A percentile compares a stretch with the other conserved stretches of the same genome.
Evolutionary conservation across 1,140 invertebrate genomes (phyloP).

Genomic region (Drosophila nannoptera): DNA sequence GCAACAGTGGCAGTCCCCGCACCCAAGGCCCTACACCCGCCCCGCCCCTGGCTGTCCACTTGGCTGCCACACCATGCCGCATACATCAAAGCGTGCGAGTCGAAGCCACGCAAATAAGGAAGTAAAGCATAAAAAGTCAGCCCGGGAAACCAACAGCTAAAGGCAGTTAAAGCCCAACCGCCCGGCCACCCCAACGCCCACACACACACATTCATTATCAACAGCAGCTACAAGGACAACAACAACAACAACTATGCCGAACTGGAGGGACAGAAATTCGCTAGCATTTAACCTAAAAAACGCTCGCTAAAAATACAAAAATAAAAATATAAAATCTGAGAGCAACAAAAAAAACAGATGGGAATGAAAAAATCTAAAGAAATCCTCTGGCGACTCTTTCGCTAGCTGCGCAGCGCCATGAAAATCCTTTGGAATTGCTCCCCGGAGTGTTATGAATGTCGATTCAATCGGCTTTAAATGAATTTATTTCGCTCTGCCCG

Average conservation of each 20-base stretch:
- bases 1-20: not conserved
- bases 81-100: constrained; percentile 75
- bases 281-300: constrained; percentile 67
- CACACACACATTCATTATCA: constrained; percentile 73
- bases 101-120: constrained; percentile 68
- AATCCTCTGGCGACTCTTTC: constrained; percentile 71
- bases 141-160: constrained; percentile 33
- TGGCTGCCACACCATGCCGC: constrained; percentile 65
- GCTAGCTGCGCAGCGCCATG: constrained; percentile 65
- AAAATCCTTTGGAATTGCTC: constrained; percentile 79
- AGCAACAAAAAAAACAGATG: constrained; percentile 46
- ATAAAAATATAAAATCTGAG: not conserved
- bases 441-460: constrained; percentile 79
- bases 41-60: constrained; percentile 48
- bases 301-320: constrained; percentile 7
- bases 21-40: constrained; percentile 2
- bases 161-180: constrained; percentile 11
- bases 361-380: constrained; percentile 68
- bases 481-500: constrained; percentile 70
- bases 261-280: constrained; percentile 58
- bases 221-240: constrained; percentile 59
- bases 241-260: constrained; percentile 40
- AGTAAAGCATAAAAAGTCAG: constrained; percentile 74
- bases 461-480: constrained; percentile 78
- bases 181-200: constrained; percentile 14